A percentile compares a stretch with the other conserved stretches of the same genome.
These are phyloP conservation scores for Drosophila borealis DNA, from an alignment of 2,888 invertebrate genomes.

Conservation along the genomic window DNA sequence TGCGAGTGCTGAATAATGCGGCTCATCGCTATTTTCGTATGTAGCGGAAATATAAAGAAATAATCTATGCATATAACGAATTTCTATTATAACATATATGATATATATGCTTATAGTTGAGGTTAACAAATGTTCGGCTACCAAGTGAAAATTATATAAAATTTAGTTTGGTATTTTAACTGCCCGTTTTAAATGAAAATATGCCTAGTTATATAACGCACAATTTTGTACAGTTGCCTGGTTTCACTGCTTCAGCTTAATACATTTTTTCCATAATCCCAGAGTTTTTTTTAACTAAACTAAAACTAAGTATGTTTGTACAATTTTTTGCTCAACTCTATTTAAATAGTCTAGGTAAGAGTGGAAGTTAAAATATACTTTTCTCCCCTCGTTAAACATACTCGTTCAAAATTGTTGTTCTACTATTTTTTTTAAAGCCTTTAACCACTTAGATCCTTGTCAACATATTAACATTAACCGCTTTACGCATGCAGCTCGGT, in stretches of 20 bases:
- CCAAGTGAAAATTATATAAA: constrained; percentile 31
- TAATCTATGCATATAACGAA: constrained; percentile 8
- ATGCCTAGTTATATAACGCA: constrained; percentile 33
- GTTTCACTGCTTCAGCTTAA: background rate
- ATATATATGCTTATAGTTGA: constrained; percentile 13
- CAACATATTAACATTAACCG: constrained; percentile 39
- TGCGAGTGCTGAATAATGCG: constrained; percentile 55
- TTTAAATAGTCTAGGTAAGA: too few species aligned
- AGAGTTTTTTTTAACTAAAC: too few species aligned
- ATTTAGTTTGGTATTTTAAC: background rate
- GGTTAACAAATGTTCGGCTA: constrained; percentile 2
- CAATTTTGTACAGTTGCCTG: constrained; percentile 23
- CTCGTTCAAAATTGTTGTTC: background rate
- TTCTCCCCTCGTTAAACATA: background rate
- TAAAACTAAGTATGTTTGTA: too few species aligned
- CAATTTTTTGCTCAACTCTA: too few species aligned
- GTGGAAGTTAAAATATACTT: too few species aligned
- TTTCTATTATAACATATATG: constrained; percentile 16
- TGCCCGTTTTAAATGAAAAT: background rate
- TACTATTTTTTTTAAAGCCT: constrained; percentile 3
- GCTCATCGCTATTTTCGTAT: constrained; percentile 74
- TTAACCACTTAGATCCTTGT: constrained; percentile 26
- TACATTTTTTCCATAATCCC: background rate
- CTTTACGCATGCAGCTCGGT: constrained; percentile 43
- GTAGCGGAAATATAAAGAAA: constrained; percentile 56